These are phyloP conservation scores for Saturnia japonica DNA, from an alignment of 2,888 invertebrate genomes.

Conservation along the genomic window DNA sequence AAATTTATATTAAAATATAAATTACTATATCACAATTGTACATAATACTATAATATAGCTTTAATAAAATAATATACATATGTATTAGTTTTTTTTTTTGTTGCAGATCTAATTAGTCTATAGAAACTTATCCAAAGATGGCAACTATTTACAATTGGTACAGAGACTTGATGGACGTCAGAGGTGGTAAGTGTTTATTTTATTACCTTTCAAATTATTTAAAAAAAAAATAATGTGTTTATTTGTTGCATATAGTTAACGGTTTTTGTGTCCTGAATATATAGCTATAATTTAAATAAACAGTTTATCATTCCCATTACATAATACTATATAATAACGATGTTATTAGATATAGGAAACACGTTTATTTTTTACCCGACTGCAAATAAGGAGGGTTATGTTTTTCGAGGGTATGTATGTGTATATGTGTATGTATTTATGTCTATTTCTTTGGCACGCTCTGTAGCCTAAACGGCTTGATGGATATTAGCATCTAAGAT, in stretches of 20 bases:
- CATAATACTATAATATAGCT: too few species aligned
- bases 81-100: constrained; percentile 42
- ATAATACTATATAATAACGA: background rate
- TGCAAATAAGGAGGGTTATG: too few species aligned
- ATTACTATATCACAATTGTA: background rate
- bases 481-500: too few species aligned
- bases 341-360: background rate
- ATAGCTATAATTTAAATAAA: background rate
- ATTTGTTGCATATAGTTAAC: background rate
- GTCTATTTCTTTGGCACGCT: too few species aligned
- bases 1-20: background rate
- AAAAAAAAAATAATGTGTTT: background rate
- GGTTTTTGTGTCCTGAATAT: background rate
- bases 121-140: constrained; percentile 78
- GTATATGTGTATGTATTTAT: too few species aligned
- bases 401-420: too few species aligned
- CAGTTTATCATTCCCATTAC: background rate
- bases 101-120: constrained; percentile 71
- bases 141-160: constrained; percentile 84
- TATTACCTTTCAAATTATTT: too few species aligned
- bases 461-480: too few species aligned
- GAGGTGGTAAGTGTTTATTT: constrained; percentile 84
- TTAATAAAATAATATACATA: too few species aligned
- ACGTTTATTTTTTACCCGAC: background rate
- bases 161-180: constrained; percentile 87